Conservation (phyloP, 2,888 invertebrate species). For the Tinea trinotella region DNA sequence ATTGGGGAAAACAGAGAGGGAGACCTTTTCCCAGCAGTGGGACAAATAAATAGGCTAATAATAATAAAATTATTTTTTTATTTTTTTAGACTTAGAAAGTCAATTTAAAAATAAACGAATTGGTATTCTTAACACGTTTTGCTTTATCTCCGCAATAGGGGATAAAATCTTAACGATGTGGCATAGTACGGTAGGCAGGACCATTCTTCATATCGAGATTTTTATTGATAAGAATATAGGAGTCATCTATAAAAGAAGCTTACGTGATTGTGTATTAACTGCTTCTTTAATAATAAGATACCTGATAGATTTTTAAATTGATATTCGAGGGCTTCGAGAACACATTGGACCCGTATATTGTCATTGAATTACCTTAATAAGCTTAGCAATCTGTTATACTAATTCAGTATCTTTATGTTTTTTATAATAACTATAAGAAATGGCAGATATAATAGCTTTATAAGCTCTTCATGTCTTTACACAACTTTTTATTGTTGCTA, state of each 20-base stretch:
- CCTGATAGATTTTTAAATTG: slow-evolving; percentile 7
- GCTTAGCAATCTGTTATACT: too few relatives aligned
- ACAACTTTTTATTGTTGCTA: too few relatives aligned
- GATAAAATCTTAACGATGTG: slow-evolving; percentile 68
- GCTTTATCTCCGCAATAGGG: slow-evolving; percentile 26
- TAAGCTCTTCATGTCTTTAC: too few relatives aligned
- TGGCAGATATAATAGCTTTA: too few relatives aligned
- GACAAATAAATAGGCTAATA: too few relatives aligned
- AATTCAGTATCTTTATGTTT: too few relatives aligned
- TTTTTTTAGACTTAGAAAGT: not conserved
- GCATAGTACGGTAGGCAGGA: slow-evolving; percentile 43
- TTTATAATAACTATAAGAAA: too few relatives aligned
- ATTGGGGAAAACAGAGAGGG: too few relatives aligned
- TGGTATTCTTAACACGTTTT: not conserved
- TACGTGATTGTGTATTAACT: slow-evolving; percentile 27
- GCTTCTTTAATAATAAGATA: not conserved
- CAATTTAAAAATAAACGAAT: not conserved
- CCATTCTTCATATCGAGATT: slow-evolving; percentile 59
- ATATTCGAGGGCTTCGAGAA: not conserved
- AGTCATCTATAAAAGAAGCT: slow-evolving; percentile 51
- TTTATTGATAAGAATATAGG: slow-evolving; percentile 55
- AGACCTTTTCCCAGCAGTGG: too few relatives aligned
- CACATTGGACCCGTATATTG: not conserved
- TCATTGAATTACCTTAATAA: not conserved
- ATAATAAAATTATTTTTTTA: not conserved